Conservation (phyloP, 2,113 vertebrate species). For the Carassius gibelio region DNA sequence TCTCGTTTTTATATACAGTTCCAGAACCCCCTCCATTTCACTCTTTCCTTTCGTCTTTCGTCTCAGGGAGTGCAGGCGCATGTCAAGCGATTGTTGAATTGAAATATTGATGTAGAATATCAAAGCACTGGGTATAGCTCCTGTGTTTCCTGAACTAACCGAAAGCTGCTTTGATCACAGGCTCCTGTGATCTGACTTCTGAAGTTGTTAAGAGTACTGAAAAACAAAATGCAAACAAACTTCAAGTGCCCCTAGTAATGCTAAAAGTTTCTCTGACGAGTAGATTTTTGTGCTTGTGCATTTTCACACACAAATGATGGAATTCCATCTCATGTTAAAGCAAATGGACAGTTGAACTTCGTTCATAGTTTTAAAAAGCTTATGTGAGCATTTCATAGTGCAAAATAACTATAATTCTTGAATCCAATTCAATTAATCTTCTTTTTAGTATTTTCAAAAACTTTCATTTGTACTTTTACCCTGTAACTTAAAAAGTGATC, state of each 20-base stretch:
- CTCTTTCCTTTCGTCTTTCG: constrained; percentile 70
- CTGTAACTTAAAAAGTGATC: background rate
- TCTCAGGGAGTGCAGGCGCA: constrained; percentile 77
- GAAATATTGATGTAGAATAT: constrained; percentile 87
- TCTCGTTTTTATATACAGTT: constrained; percentile 33
- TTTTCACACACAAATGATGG: constrained; percentile 67
- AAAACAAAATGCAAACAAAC: constrained; percentile 86
- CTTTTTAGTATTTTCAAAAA: background rate
- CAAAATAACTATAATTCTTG: background rate
- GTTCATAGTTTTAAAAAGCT: background rate
- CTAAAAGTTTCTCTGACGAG: constrained; percentile 82
- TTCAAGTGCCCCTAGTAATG: constrained; percentile 81
- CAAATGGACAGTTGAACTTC: constrained; percentile 63
- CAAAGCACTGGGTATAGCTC: constrained; percentile 81
- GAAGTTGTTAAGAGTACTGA: constrained; percentile 84
- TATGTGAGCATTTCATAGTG: background rate
- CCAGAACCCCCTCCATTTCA: constrained; percentile 14
- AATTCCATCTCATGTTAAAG: constrained; percentile 65
- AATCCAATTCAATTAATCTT: background rate
- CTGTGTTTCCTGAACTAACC: constrained; percentile 83
- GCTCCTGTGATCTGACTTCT: constrained; percentile 85
- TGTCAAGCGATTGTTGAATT: constrained; percentile 85
- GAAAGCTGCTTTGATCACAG: constrained; percentile 82
- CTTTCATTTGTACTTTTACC: background rate
- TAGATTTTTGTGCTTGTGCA: constrained; percentile 67